Evolutionary conservation across 2,113 vertebrate species (phyloP).

Genomic region (Vanacampus margaritifer): DNA sequence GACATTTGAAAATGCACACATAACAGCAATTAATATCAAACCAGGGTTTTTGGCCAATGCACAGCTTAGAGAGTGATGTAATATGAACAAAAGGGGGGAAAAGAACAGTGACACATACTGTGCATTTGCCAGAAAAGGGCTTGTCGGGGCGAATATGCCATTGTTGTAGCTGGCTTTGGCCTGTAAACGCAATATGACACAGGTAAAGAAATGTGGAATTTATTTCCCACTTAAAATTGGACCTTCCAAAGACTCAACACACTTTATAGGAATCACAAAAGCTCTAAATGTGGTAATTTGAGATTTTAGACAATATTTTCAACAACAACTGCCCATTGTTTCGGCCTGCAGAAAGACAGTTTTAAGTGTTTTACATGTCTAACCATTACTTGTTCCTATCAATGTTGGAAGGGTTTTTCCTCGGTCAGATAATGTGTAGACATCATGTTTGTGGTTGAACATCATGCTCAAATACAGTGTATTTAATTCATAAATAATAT

Average conservation of each 20-base stretch:
- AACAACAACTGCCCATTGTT: conserved; percentile 46
- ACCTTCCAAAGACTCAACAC: conserved; percentile 15
- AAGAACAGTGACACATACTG: conserved; percentile 24
- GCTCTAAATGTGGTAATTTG: conserved; percentile 9
- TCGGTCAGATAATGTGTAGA: conserved; percentile 15
- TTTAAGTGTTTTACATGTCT: conserved; percentile 44
- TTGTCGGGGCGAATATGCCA: conserved; percentile 47
- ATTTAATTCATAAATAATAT: conserved; percentile 27
- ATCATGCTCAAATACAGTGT: conserved; percentile 14
- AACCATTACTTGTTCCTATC: conserved; percentile 37
- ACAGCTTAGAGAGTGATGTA: conserved; percentile 35
- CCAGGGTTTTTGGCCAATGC: conserved; percentile 20
- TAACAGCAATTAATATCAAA: neutral
- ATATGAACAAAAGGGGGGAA: conserved; percentile 60
- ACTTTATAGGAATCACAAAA: neutral
- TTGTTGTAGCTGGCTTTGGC: conserved; percentile 39
- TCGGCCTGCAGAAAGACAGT: conserved; percentile 25
- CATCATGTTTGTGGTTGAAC: conserved; percentile 9
- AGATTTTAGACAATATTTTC: conserved; percentile 23
- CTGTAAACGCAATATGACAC: conserved; percentile 18
- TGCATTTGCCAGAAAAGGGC: conserved; percentile 24
- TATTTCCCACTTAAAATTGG: neutral
- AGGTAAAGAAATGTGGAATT: neutral
- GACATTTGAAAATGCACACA: neutral
- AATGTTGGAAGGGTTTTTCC: conserved; percentile 17